Evolutionary conservation across 2,888 invertebrate species (phyloP), one percentile per base, ranked within the genome.

Genomic region (Himalopsyche anomala): DNA sequence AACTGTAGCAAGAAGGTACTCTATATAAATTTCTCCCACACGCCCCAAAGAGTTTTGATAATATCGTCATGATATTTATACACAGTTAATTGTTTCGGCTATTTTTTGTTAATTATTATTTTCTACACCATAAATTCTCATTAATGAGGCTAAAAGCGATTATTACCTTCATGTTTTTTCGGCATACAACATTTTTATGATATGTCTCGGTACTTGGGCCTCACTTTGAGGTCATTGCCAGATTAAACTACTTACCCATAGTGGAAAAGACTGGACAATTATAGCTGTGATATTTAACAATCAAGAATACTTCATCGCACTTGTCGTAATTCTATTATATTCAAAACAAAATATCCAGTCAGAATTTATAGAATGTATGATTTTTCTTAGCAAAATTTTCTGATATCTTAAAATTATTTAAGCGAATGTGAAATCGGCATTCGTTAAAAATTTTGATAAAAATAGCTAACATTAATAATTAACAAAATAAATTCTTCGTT

Each of bases 71-170:
- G 38, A 80, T 69, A 42, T 82, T 85, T 82, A 85, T 69, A 85
- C 85, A 62, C 85, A 51, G 80, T 86, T 82, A 85, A 88, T 88
- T 86, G 88, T 88, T 88, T 86, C 88, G 88, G 86, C 84, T 81
- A 84, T 86, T 86, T 87, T 87, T 84, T 84, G 86, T 87, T 88
- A 84, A 88, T 88, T 88, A 88, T 86, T 88, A 87, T 88, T 88
- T 88, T 88, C 88, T 88, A 88, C 88, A 84, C 86, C 86, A 88
- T 88, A 88, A 88, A 88, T 88, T 88, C 87, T 74, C 88, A 87
- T 88, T 87, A 88, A 88, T 86, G 88, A 88, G 87, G 84, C 84
- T 80, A 85, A 83, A 69, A 84, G 85, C 56, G 86, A 85, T 42
- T 51, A 74, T 84, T 80, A 84, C 51, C 55, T 55, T 83, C 55